Evolutionary conservation across 2,797 vertebrate genomes (phyloP).

Genomic region (Dicrostonyx torquatus): DNA sequence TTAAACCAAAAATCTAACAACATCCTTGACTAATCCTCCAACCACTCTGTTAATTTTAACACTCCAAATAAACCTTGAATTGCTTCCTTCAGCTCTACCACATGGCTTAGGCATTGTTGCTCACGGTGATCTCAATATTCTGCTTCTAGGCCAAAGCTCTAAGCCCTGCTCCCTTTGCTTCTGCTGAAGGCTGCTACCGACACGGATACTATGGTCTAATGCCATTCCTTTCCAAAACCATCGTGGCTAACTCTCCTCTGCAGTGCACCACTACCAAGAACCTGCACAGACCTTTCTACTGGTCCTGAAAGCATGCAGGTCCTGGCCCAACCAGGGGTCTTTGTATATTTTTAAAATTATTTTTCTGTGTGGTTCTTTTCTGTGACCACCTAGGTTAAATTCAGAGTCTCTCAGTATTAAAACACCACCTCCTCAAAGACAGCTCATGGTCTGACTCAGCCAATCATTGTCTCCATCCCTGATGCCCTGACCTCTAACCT

Average conservation of each 20-base stretch:
- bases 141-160: not conserved
- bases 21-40: not conserved
- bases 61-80: not conserved
- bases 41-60: not conserved
- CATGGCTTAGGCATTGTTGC: not conserved
- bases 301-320: not conserved
- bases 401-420: not conserved
- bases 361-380: not conserved
- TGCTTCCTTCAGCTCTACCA: not conserved
- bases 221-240: not conserved
- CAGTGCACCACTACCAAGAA: not conserved
- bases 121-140: not conserved
- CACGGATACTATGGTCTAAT: too few relatives aligned
- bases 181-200: not conserved
- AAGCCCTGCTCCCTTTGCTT: not conserved
- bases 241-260: not conserved
- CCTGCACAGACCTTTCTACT: not conserved
- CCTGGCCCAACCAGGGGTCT: not conserved
- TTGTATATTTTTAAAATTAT: not conserved
- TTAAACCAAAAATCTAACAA: not conserved
- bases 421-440: not conserved
- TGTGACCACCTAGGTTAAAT: not conserved
- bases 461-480: not conserved
- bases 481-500: not conserved
- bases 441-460: not conserved